A percentile compares a stretch with the other conserved stretches of the same genome.
phyloP scores from a whole-genome alignment of 2,888 invertebrate species.

The Diarsia brunnea region DNA sequence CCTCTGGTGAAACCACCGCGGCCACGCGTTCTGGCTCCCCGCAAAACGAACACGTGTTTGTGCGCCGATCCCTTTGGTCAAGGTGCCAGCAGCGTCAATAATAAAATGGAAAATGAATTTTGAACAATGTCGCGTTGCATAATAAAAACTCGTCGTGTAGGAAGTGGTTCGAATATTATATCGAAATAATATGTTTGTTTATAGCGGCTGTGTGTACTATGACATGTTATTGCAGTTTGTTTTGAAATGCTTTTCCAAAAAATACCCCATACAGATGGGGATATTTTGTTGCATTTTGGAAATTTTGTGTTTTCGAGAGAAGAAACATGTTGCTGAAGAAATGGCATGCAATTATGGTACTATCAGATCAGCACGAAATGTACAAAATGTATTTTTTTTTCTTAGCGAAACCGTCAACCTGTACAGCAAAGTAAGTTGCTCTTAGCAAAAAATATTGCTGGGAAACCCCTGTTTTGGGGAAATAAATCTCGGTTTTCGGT shows the following conservation, averaged over 20 bases:
- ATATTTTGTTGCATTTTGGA: too few relatives aligned
- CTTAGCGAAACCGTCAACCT: too few relatives aligned
- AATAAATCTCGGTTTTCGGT: too few relatives aligned
- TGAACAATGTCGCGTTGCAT: background rate
- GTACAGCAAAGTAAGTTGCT: too few relatives aligned
- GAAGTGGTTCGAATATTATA: background rate
- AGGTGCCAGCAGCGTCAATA: background rate
- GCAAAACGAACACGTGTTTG: background rate
- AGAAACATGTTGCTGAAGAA: background rate
- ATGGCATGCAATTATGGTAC: background rate
- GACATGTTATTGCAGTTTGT: background rate
- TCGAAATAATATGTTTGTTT: background rate
- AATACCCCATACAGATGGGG: background rate
- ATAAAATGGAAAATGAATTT: background rate
- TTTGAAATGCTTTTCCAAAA: background rate
- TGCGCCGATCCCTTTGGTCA: background rate
- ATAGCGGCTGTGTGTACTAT: background rate
- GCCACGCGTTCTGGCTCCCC: background rate
- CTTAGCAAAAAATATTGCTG: too few relatives aligned
- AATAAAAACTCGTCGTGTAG: background rate
- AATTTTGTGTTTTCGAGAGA: background rate
- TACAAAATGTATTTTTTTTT: too few relatives aligned
- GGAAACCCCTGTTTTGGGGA: too few relatives aligned
- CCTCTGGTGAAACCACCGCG: background rate
- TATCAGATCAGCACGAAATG: too few relatives aligned